Evolutionary conservation across 2,797 vertebrate species (phyloP), one percentile per base, ranked within the genome.

Genomic region (Poecile montanus): DNA sequence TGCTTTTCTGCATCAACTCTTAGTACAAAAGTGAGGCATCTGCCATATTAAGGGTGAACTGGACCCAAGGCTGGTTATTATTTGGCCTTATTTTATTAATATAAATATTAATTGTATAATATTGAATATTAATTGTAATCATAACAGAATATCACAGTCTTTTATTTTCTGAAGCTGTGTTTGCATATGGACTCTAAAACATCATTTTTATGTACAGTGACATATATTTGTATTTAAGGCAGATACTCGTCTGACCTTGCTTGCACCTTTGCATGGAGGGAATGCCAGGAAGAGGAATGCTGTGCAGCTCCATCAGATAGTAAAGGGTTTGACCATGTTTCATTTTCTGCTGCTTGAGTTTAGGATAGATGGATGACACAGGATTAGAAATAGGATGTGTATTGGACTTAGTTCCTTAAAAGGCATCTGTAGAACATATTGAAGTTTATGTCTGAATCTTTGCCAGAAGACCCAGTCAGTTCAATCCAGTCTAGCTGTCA

Each of bases 271-370:
- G 7, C 45, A 34, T 13, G 21, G 26, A 77, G 5, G 7, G 1
- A 75, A 20, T 38, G 48, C 11, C 0, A 1, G 6, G 4, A 6
- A 82, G 32, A 25, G 16, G n/a, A 34, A 13, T 36, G 20, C 15
- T 66, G 22, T 17, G 29, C 15, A 34, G 16, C 27, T 76, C 44
- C 40, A 70, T 21, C 10, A n/a, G 6, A n/a, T 12, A 32, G 7
- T 11, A 47, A 54, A 80, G 8, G 9, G 5, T 48, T 27, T 58
- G 36, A n/a, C 53, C 14, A 20, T 26, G 8, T 40, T 62, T 58
- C 16, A 25, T 7, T 13, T 36, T 13, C n/a, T 56, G 20, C 29
- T 60, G 29, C 48, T 71, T 0, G 0, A 56, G 29, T 29, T 22
- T 51, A 16, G 5, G 34, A 20, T 19, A 45, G 27, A 23, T 53